A percentile compares a stretch with the other conserved stretches of the same genome.
Evolutionary conservation across 2,797 vertebrate genomes (phyloP).

Genomic region (Malurus splendens): DNA sequence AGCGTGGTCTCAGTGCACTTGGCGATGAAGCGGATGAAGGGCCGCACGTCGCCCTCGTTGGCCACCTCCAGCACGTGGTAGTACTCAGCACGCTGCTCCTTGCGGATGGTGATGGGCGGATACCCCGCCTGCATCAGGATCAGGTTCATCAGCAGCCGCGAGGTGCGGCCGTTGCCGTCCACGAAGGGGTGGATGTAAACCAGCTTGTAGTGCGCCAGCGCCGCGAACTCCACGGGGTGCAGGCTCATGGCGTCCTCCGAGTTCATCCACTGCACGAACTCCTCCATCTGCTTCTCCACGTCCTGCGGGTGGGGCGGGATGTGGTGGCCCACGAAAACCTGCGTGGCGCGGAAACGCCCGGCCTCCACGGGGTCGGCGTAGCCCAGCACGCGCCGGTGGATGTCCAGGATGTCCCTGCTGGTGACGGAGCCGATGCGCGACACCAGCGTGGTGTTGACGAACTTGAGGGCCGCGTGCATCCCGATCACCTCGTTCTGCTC

Average conservation of each 20-base stretch:
- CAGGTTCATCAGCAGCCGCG: constrained; percentile 93
- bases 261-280: constrained; percentile 94
- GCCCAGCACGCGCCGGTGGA: constrained; percentile 90
- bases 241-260: constrained; percentile 88
- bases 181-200: constrained; percentile 95
- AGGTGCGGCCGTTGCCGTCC: constrained; percentile 92
- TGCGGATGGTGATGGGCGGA: constrained; percentile 92
- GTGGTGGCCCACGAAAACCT: constrained; percentile 96
- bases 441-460: constrained; percentile 88
- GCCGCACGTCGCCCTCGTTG: constrained; percentile 92
- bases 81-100: constrained; percentile 92
- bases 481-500: constrained; percentile 97
- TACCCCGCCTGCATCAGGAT: constrained; percentile 94
- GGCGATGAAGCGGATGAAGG: constrained; percentile 96
- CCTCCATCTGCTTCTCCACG: constrained; percentile 87
- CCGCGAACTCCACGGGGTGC: constrained; percentile 92
- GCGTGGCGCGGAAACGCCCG: constrained; percentile 83
- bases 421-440: constrained; percentile 80
- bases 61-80: constrained; percentile 87
- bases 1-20: constrained; percentile 92
- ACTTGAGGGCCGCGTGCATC: constrained; percentile 91
- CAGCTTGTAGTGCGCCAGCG: constrained; percentile 93
- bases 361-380: constrained; percentile 91
- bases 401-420: constrained; percentile 83
- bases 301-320: constrained; percentile 85